Conservation (phyloP, 2,888 invertebrate species). For the Zhuqinia jingwanae region DNA sequence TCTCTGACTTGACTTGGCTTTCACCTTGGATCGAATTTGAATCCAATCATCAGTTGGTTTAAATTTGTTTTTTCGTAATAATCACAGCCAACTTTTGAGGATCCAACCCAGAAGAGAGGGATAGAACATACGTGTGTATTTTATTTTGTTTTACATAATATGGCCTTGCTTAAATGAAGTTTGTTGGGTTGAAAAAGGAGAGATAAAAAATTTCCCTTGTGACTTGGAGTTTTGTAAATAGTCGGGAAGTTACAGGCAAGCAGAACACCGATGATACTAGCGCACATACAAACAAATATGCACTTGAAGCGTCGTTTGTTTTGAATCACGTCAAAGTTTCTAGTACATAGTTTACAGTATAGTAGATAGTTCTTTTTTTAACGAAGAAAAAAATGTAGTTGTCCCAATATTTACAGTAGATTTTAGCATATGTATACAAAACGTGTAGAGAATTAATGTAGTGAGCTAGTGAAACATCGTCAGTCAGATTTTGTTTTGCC, state of each 20-base stretch:
- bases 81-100: neutral
- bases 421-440: constrained; percentile 11
- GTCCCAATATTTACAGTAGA: constrained; percentile 42
- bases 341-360: neutral
- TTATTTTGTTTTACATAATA: constrained; percentile 3
- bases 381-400: neutral
- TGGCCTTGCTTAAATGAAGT: constrained; percentile 34
- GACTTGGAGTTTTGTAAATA: constrained; percentile 45
- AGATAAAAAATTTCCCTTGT: constrained; percentile 57
- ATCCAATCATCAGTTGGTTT: neutral
- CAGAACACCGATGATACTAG: neutral
- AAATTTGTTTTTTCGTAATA: neutral
- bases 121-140: neutral
- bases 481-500: constrained; percentile 8
- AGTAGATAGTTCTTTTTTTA: constrained; percentile 16
- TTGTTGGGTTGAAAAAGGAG: constrained; percentile 5
- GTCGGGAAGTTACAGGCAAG: neutral
- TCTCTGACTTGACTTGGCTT: constrained; percentile 37
- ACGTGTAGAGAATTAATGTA: neutral
- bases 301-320: constrained; percentile 45
- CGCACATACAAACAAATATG: neutral
- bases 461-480: neutral
- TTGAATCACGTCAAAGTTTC: constrained; percentile 45
- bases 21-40: constrained; percentile 56
- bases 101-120: neutral